Conservation (phyloP, 2,888 invertebrate species). For the Hemaris fuciformis region DNA sequence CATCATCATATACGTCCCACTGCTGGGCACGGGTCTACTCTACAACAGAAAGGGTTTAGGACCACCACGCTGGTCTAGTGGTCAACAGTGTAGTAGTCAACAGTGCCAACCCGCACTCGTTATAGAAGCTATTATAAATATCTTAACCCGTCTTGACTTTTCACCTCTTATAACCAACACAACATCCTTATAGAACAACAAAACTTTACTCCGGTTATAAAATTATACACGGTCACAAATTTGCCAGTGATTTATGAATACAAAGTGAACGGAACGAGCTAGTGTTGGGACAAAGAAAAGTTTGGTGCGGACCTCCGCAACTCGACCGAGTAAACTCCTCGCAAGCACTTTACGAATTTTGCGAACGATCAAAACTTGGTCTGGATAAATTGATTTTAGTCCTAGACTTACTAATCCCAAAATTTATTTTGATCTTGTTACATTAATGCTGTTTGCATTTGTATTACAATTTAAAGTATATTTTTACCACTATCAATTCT, state of each 20-base stretch:
- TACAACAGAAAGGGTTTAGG: too few relatives aligned
- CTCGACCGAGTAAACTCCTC: background rate
- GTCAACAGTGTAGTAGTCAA: too few relatives aligned
- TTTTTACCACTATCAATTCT: too few relatives aligned
- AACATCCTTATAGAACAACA: background rate
- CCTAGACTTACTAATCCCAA: background rate
- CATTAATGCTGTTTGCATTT: background rate
- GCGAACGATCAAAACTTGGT: background rate
- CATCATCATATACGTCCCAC: too few relatives aligned
- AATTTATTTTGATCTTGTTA: background rate
- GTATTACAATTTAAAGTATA: too few relatives aligned
- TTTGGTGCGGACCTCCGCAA: background rate
- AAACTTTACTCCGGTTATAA: background rate
- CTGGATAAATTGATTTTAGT: background rate
- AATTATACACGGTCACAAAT: background rate
- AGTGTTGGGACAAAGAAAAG: slow-evolving; percentile 8
- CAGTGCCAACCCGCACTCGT: too few relatives aligned
- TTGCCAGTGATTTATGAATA: slow-evolving; percentile 1
- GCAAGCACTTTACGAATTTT: slow-evolving; percentile 5
- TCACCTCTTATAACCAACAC: background rate
- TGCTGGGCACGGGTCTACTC: too few relatives aligned
- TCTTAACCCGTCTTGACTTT: background rate
- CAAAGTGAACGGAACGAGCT: background rate
- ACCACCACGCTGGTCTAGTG: too few relatives aligned
- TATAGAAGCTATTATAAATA: too few relatives aligned